These are phyloP conservation scores for Rhagoletis zephyria DNA, from an alignment of 1,140 invertebrate genomes.

Conservation along the genomic window DNA sequence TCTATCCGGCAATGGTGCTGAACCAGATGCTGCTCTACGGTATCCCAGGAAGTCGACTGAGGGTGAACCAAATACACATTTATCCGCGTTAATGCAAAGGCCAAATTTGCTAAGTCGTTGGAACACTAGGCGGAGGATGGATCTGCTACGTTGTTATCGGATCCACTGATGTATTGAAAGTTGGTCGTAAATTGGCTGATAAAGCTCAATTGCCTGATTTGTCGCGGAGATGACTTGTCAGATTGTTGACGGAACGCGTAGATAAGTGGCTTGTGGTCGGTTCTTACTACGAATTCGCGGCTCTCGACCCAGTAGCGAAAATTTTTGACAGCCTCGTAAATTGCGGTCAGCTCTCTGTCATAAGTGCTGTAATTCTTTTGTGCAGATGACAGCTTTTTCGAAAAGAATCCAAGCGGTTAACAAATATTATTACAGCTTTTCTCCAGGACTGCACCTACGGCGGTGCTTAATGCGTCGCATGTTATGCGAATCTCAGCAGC, in stretches of 20 bases:
- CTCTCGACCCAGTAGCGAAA: slow-evolving; percentile 59
- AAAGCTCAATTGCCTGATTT: background rate
- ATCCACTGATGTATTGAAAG: background rate
- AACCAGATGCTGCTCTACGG: too few relatives aligned
- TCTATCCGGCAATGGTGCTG: too few relatives aligned
- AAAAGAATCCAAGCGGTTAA: slow-evolving; percentile 71
- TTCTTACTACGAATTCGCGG: slow-evolving; percentile 61
- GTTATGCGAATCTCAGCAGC: slow-evolving; percentile 3
- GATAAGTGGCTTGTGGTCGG: slow-evolving; percentile 69
- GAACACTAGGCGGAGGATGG: background rate
- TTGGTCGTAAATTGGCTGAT: background rate
- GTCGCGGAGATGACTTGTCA: background rate
- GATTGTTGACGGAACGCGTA: background rate
- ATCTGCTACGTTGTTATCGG: background rate
- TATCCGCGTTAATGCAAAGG: too few relatives aligned
- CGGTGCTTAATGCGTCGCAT: slow-evolving; percentile 68
- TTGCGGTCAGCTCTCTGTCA: slow-evolving; percentile 71
- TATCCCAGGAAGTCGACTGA: too few relatives aligned
- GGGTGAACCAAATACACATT: too few relatives aligned
- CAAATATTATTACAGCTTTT: slow-evolving; percentile 62
- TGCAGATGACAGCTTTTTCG: slow-evolving; percentile 64
- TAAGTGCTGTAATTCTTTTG: slow-evolving; percentile 67
- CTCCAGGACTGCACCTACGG: slow-evolving; percentile 71
- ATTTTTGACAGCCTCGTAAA: slow-evolving; percentile 63
- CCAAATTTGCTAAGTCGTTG: too few relatives aligned